phyloP scores from a whole-genome alignment of 2,797 vertebrate genomes.

The Sebastes reedi region DNA sequence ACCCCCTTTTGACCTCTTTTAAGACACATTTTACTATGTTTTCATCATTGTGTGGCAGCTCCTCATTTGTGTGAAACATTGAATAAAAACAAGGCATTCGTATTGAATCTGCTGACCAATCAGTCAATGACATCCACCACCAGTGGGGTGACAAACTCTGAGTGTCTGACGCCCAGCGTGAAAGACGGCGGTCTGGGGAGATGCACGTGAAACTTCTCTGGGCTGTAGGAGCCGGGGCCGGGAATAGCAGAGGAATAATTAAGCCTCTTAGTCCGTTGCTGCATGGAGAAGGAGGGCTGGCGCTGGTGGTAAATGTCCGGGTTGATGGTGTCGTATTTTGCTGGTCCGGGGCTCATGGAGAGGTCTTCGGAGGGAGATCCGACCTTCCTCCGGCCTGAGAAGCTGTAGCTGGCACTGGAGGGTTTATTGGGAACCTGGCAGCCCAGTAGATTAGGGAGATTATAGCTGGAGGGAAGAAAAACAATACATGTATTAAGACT shows the following conservation, averaged over 20 bases:
- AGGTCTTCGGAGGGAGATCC: constrained; percentile 83
- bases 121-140: constrained; percentile 75
- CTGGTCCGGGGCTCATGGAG: constrained; percentile 85
- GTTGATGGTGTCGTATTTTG: constrained; percentile 84
- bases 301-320: constrained; percentile 82
- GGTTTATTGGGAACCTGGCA: constrained; percentile 80
- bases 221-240: constrained; percentile 86
- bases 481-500: not conserved
- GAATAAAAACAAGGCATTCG: constrained; percentile 26
- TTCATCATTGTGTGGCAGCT: not conserved
- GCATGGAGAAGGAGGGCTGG: constrained; percentile 89
- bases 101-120: not conserved
- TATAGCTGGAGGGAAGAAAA: constrained; percentile 76
- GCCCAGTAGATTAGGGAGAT: constrained; percentile 86
- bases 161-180: constrained; percentile 87
- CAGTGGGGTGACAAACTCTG: constrained; percentile 84
- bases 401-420: constrained; percentile 86
- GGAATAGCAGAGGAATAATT: constrained; percentile 67
- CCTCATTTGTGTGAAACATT: not conserved
- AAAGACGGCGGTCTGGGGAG: constrained; percentile 82
- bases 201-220: constrained; percentile 82
- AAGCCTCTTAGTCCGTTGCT: constrained; percentile 79
- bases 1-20: not conserved
- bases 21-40: not conserved
- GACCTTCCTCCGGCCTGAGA: constrained; percentile 65